Conservation (phyloP, 2,797 vertebrate species). For the Iguana delicatissima region DNA sequence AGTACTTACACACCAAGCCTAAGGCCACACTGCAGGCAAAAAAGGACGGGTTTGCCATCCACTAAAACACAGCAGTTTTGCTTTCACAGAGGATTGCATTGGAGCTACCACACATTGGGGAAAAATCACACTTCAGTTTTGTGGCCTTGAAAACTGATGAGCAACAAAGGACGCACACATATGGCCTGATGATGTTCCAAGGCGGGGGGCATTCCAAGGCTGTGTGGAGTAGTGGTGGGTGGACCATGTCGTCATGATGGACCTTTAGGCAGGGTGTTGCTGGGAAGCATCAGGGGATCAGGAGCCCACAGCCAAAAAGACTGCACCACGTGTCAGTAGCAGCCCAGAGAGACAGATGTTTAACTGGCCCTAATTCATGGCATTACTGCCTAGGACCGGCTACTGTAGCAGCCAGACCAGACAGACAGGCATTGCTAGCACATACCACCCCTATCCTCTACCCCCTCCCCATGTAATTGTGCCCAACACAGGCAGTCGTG, state of each 20-base stretch:
- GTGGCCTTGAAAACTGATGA: background rate
- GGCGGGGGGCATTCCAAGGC: background rate
- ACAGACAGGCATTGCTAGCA: background rate
- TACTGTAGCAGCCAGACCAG: background rate
- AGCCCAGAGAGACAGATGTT: background rate
- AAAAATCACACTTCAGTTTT: background rate
- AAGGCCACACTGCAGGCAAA: background rate
- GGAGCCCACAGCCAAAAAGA: background rate
- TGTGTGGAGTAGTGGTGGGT: no score
- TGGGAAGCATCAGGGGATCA: background rate
- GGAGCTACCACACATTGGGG: no score
- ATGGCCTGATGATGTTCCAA: background rate
- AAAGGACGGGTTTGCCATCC: constrained; percentile 10
- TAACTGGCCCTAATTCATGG: background rate
- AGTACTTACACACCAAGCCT: background rate
- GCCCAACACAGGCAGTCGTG: background rate
- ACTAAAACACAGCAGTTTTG: background rate
- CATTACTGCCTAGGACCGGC: background rate
- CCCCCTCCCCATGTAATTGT: background rate
- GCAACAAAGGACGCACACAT: background rate
- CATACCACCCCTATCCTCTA: no score
- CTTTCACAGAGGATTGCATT: background rate
- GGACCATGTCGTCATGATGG: background rate
- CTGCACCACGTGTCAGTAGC: background rate
- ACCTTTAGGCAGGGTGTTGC: background rate